Conservation (phyloP, 1,140 invertebrate species). For the Trichonephila inaurata region DNA sequence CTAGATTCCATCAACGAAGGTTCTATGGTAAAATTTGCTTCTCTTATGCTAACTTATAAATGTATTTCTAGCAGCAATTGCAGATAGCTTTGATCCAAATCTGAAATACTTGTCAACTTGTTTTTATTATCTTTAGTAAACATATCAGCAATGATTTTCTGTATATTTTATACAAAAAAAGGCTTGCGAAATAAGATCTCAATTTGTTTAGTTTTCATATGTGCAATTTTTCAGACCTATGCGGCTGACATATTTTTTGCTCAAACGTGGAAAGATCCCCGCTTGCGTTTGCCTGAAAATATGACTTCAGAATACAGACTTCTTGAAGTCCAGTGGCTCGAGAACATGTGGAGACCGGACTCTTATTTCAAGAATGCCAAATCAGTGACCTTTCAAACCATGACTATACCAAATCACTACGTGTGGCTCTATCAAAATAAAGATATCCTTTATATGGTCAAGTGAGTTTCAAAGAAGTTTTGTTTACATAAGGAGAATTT, state of each 20-base stretch:
- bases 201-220: no score
- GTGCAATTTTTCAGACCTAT: slow-evolving; percentile 86
- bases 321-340: slow-evolving; percentile 77
- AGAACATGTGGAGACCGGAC: slow-evolving; percentile 78
- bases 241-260: slow-evolving; percentile 96
- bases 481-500: no score
- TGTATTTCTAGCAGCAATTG: background rate
- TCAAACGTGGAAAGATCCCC: slow-evolving; percentile 93
- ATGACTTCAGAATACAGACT: slow-evolving; percentile 93
- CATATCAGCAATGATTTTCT: background rate
- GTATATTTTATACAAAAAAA: background rate
- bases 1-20: slow-evolving; percentile 95
- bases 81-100: background rate
- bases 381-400: slow-evolving; percentile 92
- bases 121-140: background rate
- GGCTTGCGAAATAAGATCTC: no score
- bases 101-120: background rate
- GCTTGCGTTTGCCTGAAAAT: slow-evolving; percentile 82
- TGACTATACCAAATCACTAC: slow-evolving; percentile 94
- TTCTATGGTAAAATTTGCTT: slow-evolving; percentile 87
- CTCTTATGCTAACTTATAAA: background rate
- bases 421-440: slow-evolving; percentile 78
- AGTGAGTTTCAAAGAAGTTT: slow-evolving; percentile 73
- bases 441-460: slow-evolving; percentile 78
- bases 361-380: slow-evolving; percentile 84